phyloP scores from a whole-genome alignment of 2,113 vertebrate species.

The Platanista minor region DNA sequence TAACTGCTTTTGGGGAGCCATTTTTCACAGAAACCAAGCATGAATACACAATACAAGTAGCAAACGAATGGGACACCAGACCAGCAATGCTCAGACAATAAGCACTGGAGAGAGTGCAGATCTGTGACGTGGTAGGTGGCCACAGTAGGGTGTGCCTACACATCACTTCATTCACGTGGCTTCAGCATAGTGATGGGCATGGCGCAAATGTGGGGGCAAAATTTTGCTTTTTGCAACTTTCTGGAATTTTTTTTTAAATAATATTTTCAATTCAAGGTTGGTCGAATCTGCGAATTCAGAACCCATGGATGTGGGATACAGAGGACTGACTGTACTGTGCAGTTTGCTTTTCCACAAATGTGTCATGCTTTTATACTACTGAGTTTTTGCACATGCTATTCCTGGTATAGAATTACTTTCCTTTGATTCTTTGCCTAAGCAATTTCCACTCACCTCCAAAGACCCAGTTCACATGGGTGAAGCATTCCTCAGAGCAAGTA shows the following conservation, averaged over 20 bases:
- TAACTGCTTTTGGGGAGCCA: not conserved
- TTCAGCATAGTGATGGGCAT: not conserved
- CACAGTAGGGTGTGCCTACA: not conserved
- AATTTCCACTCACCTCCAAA: not conserved
- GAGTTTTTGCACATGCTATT: not conserved
- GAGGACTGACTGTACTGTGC: not conserved
- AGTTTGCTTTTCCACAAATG: not conserved
- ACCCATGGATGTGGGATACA: not conserved
- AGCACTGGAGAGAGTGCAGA: not conserved
- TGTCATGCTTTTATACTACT: not conserved
- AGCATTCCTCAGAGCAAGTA: not conserved
- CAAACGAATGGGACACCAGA: not conserved
- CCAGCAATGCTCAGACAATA: not conserved
- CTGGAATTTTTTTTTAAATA: not conserved
- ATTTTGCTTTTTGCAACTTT: not conserved
- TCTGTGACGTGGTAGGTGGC: not conserved
- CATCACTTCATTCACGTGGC: not conserved
- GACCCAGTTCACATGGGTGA: not conserved
- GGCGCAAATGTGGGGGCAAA: not conserved
- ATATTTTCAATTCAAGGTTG: not conserved
- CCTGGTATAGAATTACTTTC: not conserved
- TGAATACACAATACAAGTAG: not conserved
- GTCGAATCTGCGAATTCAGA: not conserved
- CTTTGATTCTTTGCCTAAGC: not conserved
- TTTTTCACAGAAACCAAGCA: not conserved